Evolutionary conservation across 2,113 vertebrate genomes (phyloP).

Genomic region (Dipodomys merriami): DNA sequence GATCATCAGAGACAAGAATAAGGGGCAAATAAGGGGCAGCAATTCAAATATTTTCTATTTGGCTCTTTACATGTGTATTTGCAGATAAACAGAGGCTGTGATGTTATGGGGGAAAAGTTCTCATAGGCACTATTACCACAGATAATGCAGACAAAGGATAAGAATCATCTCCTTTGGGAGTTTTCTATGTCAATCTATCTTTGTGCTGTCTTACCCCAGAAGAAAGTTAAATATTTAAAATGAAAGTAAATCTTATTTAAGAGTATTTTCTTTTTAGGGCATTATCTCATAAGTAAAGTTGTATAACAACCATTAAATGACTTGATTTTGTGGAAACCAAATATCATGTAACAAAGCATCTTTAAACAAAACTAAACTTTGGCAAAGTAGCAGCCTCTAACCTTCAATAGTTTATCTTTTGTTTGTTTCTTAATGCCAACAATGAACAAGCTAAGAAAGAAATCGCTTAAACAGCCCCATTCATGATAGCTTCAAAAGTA

Average conservation of each 20-base stretch:
- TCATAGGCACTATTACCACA: conserved; percentile 46
- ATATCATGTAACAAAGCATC: neutral
- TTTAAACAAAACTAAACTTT: neutral
- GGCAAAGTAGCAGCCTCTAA: too few species aligned
- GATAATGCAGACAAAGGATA: neutral
- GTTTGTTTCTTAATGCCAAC: too few species aligned
- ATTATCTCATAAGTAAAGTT: neutral
- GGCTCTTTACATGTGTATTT: conserved; percentile 71
- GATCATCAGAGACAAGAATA: conserved; percentile 14
- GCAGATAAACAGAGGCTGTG: conserved; percentile 49
- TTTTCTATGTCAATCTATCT: neutral
- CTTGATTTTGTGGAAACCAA: neutral
- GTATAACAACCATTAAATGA: neutral
- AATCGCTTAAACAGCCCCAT: too few species aligned
- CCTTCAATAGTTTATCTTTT: too few species aligned
- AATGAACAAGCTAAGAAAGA: too few species aligned
- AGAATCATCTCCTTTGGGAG: neutral
- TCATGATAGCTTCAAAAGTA: too few species aligned
- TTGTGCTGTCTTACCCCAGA: neutral
- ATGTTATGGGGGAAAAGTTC: conserved; percentile 65
- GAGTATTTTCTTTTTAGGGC: neutral
- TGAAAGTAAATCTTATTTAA: neutral
- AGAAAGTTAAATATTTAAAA: conserved; percentile 34
- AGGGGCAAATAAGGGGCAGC: conserved; percentile 30
- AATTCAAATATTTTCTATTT: conserved; percentile 53